These are phyloP conservation scores for Drosophila setosimentum DNA, from an alignment of 2,888 invertebrate genomes.

Conservation along the genomic window DNA sequence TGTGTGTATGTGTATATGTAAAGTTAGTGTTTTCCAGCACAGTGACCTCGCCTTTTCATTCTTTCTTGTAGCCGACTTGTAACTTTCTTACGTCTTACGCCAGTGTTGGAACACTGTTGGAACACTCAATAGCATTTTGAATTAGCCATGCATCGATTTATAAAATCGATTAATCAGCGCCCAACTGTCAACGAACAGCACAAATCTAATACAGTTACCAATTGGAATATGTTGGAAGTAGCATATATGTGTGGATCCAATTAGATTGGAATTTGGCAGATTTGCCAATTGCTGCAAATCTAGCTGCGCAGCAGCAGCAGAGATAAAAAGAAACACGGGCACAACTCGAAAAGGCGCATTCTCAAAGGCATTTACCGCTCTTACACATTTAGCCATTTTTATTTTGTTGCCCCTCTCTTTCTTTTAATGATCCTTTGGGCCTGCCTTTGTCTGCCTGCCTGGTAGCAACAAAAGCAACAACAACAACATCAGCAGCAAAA, in stretches of 20 bases:
- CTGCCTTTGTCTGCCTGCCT: conserved; percentile 40
- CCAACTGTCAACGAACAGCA: conserved; percentile 23
- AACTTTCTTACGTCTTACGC: conserved; percentile 21
- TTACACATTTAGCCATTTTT: conserved; percentile 24
- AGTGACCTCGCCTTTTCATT: conserved; percentile 46
- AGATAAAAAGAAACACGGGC: conserved; percentile 8
- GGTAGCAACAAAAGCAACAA: conserved; percentile 9
- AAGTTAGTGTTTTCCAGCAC: conserved; percentile 28
- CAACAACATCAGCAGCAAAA: conserved; percentile 4
- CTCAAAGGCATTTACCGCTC: conserved; percentile 24
- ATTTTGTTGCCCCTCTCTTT: conserved; percentile 6
- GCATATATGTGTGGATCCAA: conserved; percentile 13
- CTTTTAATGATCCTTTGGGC: conserved; percentile 54
- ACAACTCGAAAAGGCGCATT: conserved; percentile 22
- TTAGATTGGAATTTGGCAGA: conserved; percentile 26
- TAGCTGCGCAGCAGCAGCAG: conserved; percentile 18
- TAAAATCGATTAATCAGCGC: conserved; percentile 44
- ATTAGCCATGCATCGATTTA: conserved; percentile 30
- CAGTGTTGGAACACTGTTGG: conserved; percentile 15
- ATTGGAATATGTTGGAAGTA: conserved; percentile 6
- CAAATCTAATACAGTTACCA: conserved; percentile 21
- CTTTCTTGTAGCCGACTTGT: conserved; percentile 16
- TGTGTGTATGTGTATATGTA: not conserved
- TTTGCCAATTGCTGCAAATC: conserved; percentile 33
- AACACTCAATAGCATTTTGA: conserved; percentile 18